Percentiles rank a stretch among this genome's conserved stretches.
phyloP scores from a whole-genome alignment of 2,888 invertebrate species.

The Epistrophe eligans region DNA sequence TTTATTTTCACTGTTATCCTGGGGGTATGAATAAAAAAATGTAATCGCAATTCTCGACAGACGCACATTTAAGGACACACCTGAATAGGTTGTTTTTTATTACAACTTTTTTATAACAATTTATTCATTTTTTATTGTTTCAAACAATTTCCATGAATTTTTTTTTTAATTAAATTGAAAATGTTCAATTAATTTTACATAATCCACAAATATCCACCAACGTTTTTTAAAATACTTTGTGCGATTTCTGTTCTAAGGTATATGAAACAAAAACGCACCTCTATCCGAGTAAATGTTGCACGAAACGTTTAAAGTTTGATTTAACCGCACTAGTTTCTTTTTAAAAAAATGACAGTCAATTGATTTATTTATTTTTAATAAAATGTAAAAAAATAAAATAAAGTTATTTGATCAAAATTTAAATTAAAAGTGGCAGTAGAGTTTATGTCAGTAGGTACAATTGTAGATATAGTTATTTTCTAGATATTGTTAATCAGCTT shows the following conservation, averaged over 20 bases:
- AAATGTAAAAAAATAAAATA: neutral
- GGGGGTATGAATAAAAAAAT: neutral
- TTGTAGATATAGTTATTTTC: too few relatives aligned
- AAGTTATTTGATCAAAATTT: neutral
- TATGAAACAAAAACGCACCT: neutral
- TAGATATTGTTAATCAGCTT: too few relatives aligned
- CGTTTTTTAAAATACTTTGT: neutral
- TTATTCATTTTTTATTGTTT: neutral
- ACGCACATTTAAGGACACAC: neutral
- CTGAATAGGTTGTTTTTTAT: neutral
- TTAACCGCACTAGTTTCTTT: neutral
- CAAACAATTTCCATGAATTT: slow-evolving; percentile 1
- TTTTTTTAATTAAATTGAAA: slow-evolving; percentile 32
- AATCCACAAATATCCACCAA: slow-evolving; percentile 28
- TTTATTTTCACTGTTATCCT: slow-evolving; percentile 21
- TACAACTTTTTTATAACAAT: neutral
- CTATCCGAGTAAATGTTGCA: neutral
- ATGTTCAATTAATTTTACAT: slow-evolving; percentile 65
- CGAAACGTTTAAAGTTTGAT: neutral
- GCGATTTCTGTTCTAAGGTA: neutral
- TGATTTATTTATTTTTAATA: neutral
- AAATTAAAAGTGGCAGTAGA: neutral
- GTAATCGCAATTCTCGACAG: slow-evolving; percentile 17
- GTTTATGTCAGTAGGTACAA: neutral
- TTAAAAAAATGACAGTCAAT: neutral